Percentiles rank a stretch among this genome's conserved stretches.
Evolutionary conservation across 53 echinoderm and acorn worm genomes (phyloP).

Genomic region (Temnopleurus reevesii): DNA sequence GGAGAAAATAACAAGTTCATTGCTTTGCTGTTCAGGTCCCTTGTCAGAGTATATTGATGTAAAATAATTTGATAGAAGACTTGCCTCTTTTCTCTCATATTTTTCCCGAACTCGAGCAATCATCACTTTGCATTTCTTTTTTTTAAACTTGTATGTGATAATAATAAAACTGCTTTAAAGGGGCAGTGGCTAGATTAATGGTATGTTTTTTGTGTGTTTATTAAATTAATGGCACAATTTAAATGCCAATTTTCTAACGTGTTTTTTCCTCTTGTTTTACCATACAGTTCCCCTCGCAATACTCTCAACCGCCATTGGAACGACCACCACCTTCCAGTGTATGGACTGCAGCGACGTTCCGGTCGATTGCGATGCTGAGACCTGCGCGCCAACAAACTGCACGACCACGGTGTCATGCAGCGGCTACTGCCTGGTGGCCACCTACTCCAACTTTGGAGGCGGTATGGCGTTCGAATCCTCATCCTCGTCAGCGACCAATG

Average conservation of each 20-base stretch:
- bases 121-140: background rate
- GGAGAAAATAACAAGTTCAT: background rate
- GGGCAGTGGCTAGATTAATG: too few species aligned
- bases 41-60: too few species aligned
- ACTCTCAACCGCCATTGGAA: background rate
- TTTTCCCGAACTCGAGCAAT: background rate
- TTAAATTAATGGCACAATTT: too few species aligned
- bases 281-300: background rate
- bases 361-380: slow-evolving; percentile 34
- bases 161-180: too few species aligned
- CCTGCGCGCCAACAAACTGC: slow-evolving; percentile 1
- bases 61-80: too few species aligned
- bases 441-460: too few species aligned
- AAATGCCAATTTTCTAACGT: too few species aligned
- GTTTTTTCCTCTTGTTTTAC: background rate
- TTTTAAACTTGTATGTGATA: too few species aligned
- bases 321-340: background rate
- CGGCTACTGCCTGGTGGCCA: slow-evolving; percentile 32
- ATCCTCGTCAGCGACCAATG: background rate
- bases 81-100: background rate
- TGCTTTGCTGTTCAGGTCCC: background rate
- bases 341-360: slow-evolving; percentile 7
- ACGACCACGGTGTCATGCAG: background rate
- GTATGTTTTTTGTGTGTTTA: too few species aligned
- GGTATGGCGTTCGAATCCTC: too few species aligned